A percentile compares a stretch with the other conserved stretches of the same genome.
Evolutionary conservation across 2,888 invertebrate genomes (phyloP).

Genomic region (Melieria crassipennis): DNA sequence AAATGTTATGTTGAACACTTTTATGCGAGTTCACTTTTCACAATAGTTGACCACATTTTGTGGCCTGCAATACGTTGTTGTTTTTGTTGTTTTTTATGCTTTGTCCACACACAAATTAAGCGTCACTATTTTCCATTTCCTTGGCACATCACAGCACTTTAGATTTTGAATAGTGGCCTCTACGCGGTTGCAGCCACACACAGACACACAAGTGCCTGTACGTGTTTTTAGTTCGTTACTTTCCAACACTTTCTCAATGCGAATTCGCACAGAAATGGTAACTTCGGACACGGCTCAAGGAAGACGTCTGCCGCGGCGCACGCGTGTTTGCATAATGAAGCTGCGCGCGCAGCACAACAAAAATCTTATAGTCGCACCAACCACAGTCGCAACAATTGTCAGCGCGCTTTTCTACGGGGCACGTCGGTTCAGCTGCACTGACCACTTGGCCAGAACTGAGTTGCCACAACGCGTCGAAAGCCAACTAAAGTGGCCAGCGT

Average conservation of each 20-base stretch:
- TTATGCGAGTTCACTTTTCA: too few species aligned
- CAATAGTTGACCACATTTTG: too few species aligned
- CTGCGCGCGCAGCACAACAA: constrained; percentile 25
- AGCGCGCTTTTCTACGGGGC: neutral
- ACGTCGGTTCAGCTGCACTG: too few species aligned
- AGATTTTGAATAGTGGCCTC: too few species aligned
- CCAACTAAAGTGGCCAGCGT: neutral
- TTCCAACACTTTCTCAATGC: neutral
- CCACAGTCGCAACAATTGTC: neutral
- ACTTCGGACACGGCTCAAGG: neutral
- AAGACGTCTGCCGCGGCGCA: constrained; percentile 55
- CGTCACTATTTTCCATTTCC: too few species aligned
- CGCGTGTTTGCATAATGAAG: constrained; percentile 41
- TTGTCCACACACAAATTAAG: too few species aligned
- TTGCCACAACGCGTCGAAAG: constrained; percentile 12
- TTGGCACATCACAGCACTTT: too few species aligned
- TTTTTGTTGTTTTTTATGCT: too few species aligned
- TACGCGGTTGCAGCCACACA: too few species aligned
- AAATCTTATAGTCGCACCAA: constrained; percentile 22
- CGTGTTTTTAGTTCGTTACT: neutral
- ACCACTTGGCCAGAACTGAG: neutral
- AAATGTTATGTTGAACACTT: too few species aligned
- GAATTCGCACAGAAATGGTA: neutral
- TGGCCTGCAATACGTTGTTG: too few species aligned
- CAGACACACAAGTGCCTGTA: too few species aligned